Evolutionary conservation across 2,113 vertebrate genomes (phyloP).

Genomic region (Orientallactaga bullata): DNA sequence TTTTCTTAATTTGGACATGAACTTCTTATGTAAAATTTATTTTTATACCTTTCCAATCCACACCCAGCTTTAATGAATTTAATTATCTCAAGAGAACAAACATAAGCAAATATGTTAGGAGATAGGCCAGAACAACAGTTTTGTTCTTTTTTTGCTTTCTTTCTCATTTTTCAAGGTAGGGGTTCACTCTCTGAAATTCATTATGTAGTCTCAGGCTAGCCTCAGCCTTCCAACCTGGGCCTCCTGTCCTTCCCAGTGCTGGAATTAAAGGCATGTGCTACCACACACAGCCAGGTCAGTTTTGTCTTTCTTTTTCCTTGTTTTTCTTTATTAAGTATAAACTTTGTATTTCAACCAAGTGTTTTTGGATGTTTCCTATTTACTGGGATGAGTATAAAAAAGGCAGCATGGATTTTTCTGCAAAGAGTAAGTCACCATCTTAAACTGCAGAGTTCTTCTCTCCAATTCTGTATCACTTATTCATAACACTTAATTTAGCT

Average conservation of each 20-base stretch:
- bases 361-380: constrained; percentile 65
- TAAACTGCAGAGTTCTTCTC: constrained; percentile 68
- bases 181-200: too few species aligned
- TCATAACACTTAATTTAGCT: constrained; percentile 79
- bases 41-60: constrained; percentile 50
- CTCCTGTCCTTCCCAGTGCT: too few species aligned
- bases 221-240: too few species aligned
- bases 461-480: constrained; percentile 81
- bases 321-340: too few species aligned
- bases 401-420: constrained; percentile 68
- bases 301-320: constrained; percentile 35
- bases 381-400: constrained; percentile 65
- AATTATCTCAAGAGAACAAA: constrained; percentile 79
- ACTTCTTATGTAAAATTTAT: constrained; percentile 68
- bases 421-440: constrained; percentile 77
- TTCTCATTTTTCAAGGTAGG: too few species aligned
- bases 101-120: constrained; percentile 54
- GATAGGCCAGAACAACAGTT: constrained; percentile 3
- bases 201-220: too few species aligned
- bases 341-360: neutral
- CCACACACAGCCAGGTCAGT: neutral
- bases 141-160: too few species aligned
- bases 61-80: constrained; percentile 59
- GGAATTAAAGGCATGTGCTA: too few species aligned
- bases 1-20: constrained; percentile 60